phyloP scores from a whole-genome alignment of 2,113 vertebrate genomes.

The Pelobates fuscus region DNA sequence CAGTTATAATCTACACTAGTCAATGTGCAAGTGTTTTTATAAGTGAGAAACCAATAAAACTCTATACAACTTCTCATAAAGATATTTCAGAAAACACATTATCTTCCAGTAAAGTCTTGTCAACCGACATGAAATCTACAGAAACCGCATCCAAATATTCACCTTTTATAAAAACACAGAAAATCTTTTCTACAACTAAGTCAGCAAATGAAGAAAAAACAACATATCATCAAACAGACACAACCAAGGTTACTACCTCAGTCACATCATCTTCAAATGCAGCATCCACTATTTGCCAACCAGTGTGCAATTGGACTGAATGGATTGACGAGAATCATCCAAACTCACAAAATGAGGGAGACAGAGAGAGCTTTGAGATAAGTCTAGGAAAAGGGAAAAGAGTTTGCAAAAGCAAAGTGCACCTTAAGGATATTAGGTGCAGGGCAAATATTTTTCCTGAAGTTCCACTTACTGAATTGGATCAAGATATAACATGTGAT shows the following conservation, averaged over 20 bases:
- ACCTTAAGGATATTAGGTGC: neutral
- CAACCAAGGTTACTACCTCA: neutral
- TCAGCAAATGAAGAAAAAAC: neutral
- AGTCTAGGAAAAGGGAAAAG: neutral
- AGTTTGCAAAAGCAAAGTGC: neutral
- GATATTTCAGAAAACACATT: neutral
- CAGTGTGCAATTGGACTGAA: neutral
- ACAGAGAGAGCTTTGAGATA: conserved; percentile 5
- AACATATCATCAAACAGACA: too few relatives aligned
- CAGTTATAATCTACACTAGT: neutral
- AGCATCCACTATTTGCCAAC: too few relatives aligned
- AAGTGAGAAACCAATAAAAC: neutral
- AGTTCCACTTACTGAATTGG: neutral
- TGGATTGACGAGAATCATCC: conserved; percentile 5
- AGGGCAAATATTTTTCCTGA: neutral
- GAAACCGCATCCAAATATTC: too few relatives aligned
- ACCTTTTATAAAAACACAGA: too few relatives aligned
- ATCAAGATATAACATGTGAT: neutral
- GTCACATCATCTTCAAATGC: neutral
- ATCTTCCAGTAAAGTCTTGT: neutral
- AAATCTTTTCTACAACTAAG: neutral
- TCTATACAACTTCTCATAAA: neutral
- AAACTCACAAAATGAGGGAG: neutral
- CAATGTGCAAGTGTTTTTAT: neutral
- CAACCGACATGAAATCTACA: neutral